Evolutionary conservation across 2,113 vertebrate genomes (phyloP).

Genomic region (Otis tarda): DNA sequence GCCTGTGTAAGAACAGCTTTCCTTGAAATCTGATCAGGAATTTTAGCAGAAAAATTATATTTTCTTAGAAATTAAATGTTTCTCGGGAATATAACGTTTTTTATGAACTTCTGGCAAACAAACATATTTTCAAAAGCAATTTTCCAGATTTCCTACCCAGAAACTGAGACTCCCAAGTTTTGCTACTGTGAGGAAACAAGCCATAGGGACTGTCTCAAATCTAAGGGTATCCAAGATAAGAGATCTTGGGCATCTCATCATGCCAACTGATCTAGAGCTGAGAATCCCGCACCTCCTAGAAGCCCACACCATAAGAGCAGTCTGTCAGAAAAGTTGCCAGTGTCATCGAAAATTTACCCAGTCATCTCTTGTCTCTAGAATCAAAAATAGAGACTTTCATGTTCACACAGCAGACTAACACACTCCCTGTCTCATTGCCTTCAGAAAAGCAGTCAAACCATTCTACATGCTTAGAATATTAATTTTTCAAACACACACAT

Average conservation of each 20-base stretch:
- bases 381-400: rapidly evolving
- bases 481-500: background rate
- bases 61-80: background rate
- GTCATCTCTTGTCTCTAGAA: background rate
- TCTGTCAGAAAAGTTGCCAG: background rate
- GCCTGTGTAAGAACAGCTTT: background rate
- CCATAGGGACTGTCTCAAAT: background rate
- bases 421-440: rapidly evolving
- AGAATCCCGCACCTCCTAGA: background rate
- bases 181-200: rapidly evolving
- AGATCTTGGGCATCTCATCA: background rate
- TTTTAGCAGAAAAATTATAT: background rate
- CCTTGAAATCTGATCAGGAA: background rate
- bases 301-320: background rate
- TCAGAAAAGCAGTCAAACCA: background rate
- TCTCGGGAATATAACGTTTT: background rate
- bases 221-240: background rate
- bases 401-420: background rate
- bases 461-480: background rate
- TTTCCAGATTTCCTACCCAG: background rate
- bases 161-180: background rate
- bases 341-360: background rate
- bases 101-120: background rate
- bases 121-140: background rate
- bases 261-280: rapidly evolving